Base-by-base conservation (phyloP, 2,797 vertebrate species). In the Merluccius polli region DNA sequence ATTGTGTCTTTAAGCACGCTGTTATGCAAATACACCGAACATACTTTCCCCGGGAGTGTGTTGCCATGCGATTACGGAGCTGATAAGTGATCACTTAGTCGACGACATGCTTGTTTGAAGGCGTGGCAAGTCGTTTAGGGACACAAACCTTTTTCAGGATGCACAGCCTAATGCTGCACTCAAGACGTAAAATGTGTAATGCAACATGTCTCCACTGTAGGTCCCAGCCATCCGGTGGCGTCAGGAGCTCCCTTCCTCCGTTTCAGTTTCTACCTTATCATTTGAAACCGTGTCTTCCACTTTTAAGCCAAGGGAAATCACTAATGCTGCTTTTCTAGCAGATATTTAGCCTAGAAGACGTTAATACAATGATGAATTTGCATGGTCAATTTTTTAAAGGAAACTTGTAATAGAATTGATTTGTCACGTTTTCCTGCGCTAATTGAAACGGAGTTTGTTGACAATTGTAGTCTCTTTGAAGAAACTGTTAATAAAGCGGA, bases 241-340 rank as follows among this genome's bases (percentile, higher is more conserved):
- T 75, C 72, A 18, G 29, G 4, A 33, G 44, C 44, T 18, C 12
- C 29, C 2, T n/a, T 11, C n/a, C 38, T 33, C 38, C 27, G 30
- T 70, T 21, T 69, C 65, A 18, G 31, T 35, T 69, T 71, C 18
- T 15, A 41, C 6, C 68, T 59, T 73, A n/a, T 59, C 9, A 33
- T 15, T 31, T 41, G 72, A 65, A 89, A 82, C 84, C 84, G 87
- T 74, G 85, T 90, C 86, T 91, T 91, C 87, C 89, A 88, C 70
- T 85, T 79, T 6, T 44, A 84, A 78, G 73, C n/a, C 70, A 36
- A 27, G 1, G 11, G 75, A 74, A 90, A 86, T 80, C 85, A 81
- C 82, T 82, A 75, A 73, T 38, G 30, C 52, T 86, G 76, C 81
- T 70, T 82, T 83, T 75, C 35, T 63, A 44, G 74, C 29, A 73